phyloP scores from a whole-genome alignment of 2,888 invertebrate genomes.

The Brachyptera risi region DNA sequence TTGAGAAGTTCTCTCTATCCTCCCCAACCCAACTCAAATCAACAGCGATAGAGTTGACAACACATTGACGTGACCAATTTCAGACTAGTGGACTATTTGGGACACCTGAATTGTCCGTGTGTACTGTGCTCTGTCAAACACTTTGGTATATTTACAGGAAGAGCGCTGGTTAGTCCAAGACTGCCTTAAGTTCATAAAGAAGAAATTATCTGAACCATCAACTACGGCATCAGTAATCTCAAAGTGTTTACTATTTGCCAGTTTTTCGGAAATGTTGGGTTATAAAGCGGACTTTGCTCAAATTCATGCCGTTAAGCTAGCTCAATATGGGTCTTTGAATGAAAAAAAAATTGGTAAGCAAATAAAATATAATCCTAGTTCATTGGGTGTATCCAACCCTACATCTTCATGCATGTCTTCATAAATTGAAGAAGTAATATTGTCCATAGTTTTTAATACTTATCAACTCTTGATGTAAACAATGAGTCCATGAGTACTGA shows the following conservation, averaged over 20 bases:
- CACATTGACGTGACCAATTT: too few species aligned
- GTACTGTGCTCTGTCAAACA: too few species aligned
- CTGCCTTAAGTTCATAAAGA: slow-evolving; percentile 27
- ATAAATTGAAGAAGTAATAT: too few species aligned
- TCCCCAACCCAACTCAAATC: too few species aligned
- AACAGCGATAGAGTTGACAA: too few species aligned
- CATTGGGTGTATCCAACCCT: neutral
- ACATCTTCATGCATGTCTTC: too few species aligned
- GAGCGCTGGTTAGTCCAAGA: slow-evolving; percentile 29
- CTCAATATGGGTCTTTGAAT: slow-evolving; percentile 29
- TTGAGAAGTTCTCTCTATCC: too few species aligned
- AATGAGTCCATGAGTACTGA: too few species aligned
- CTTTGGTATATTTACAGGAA: slow-evolving; percentile 27
- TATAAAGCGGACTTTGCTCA: slow-evolving; percentile 33
- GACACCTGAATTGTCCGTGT: too few species aligned
- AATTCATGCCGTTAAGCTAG: slow-evolving; percentile 34
- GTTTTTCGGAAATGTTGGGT: slow-evolving; percentile 32
- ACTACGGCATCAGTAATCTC: slow-evolving; percentile 22
- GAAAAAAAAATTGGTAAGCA: slow-evolving; percentile 33
- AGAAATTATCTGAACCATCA: slow-evolving; percentile 30
- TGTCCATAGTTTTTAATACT: too few species aligned
- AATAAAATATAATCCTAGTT: neutral
- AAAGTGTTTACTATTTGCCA: slow-evolving; percentile 31
- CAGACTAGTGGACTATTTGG: too few species aligned
- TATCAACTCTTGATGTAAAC: too few species aligned